Base-by-base conservation (phyloP, 2,888 invertebrate species). In the Leucoma salicis region DNA sequence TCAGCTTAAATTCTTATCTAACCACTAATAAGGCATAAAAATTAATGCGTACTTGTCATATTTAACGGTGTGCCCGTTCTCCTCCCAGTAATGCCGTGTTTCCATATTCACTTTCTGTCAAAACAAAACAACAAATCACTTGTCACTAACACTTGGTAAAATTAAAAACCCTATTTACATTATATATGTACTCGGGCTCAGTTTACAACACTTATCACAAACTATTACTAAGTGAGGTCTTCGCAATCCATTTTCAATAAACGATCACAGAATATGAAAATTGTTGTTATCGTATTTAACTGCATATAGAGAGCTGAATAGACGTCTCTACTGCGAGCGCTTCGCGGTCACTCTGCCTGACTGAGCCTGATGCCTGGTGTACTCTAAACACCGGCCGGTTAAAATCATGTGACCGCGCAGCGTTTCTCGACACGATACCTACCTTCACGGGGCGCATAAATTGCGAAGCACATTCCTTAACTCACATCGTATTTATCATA, bases 11-110 rank as follows among this genome's bases (percentile, higher is more conserved):
- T n/a, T n/a, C n/a, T n/a, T n/a, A n/a, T n/a, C n/a, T n/a, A n/a
- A n/a, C n/a, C n/a, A n/a, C n/a, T n/a, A n/a, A n/a, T n/a, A n/a
- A n/a, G n/a, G n/a, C n/a, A 21, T 21, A 21, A 21, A 29, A n/a
- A 27, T 13, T 21, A 14, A 15, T 5, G 77, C 84, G 79, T 66
- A 89, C 88, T 79, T 85, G 62, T 87, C 85, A 74, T 82, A 87
- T 66, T 88, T 89, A 41, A 78, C 78, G 65, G 74, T 46, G 63
- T 78, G 81, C 46, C 86, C 84, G 64, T 79, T 87, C 57, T 87
- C 88, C 53, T 86, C 84, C 89, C 89, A 89, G 66, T 81, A 89
- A 60, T 81, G 68, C 46, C 80, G 75, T 43, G 80, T 78, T 76
- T 88, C 88, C 89, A 88, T 88, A 71, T 74, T 83, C 56, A 77